phyloP scores from a whole-genome alignment of 2,797 vertebrate genomes.

The Fratercula arctica region DNA sequence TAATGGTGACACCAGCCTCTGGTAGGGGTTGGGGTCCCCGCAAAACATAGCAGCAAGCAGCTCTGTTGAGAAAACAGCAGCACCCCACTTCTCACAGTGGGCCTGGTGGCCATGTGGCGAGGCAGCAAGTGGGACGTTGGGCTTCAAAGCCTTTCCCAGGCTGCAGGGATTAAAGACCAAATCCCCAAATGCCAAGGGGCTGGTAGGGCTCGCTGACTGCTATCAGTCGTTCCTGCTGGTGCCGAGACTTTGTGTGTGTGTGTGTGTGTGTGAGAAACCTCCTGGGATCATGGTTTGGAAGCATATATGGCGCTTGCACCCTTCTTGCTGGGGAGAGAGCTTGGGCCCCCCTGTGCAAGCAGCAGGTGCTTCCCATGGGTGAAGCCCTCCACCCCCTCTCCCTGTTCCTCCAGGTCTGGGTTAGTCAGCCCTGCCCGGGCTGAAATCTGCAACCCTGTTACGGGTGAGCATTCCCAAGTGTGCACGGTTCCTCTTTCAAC shows the following conservation, averaged over 20 bases:
- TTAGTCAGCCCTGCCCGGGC: neutral
- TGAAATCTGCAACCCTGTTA: neutral
- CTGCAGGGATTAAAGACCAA: neutral
- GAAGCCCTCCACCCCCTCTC: neutral
- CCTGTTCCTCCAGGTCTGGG: neutral
- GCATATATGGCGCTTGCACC: neutral
- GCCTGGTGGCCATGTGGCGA: neutral
- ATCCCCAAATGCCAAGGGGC: neutral
- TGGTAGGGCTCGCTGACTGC: rapidly evolving
- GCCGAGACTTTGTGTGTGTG: neutral
- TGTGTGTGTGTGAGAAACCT: neutral
- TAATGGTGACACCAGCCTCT: neutral
- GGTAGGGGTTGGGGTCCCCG: neutral
- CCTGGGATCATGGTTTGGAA: neutral
- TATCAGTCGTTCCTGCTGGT: neutral
- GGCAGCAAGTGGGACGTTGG: neutral
- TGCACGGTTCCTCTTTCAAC: neutral
- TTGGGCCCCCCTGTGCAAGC: neutral
- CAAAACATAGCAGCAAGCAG: neutral
- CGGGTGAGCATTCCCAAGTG: rapidly evolving
- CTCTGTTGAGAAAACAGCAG: neutral
- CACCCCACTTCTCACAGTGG: neutral
- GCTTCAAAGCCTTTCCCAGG: neutral
- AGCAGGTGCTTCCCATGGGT: neutral
- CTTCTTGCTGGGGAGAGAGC: neutral